Evolutionary conservation across 2,797 vertebrate genomes (phyloP).

Genomic region (Chloroceryle inda): DNA sequence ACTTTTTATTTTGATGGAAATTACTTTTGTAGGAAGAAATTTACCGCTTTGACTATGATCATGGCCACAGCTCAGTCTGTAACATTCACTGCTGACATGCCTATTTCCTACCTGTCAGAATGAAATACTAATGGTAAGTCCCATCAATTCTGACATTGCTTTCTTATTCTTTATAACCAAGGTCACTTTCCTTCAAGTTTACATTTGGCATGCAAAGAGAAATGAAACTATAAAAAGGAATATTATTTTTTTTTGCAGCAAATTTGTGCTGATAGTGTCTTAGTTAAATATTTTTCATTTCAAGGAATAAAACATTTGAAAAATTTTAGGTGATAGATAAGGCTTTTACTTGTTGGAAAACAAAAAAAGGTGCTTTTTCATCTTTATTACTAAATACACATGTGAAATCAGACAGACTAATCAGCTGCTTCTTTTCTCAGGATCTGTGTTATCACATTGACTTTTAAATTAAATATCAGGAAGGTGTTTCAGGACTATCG

Average conservation of each 20-base stretch:
- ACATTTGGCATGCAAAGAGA: constrained; percentile 77
- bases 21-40: constrained; percentile 76
- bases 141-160: constrained; percentile 78
- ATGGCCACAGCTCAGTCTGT: constrained; percentile 73
- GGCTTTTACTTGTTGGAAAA: constrained; percentile 49
- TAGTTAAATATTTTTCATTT: constrained; percentile 53
- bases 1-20: constrained; percentile 79
- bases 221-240: constrained; percentile 49
- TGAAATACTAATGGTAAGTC: constrained; percentile 82
- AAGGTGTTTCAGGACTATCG: constrained; percentile 23
- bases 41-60: constrained; percentile 72
- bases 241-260: constrained; percentile 11
- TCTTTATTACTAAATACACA: constrained; percentile 32
- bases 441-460: constrained; percentile 7
- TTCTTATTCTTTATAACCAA: constrained; percentile 80
- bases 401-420: constrained; percentile 40
- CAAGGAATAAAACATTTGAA: constrained; percentile 27
- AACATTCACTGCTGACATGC: constrained; percentile 87
- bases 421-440: constrained; percentile 24
- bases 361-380: background rate
- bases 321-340: constrained; percentile 54
- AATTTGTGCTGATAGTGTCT: constrained; percentile 22
- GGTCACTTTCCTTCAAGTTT: constrained; percentile 79
- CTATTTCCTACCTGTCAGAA: constrained; percentile 92
- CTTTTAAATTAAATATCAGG: constrained; percentile 50